Evolutionary conservation across 2,797 vertebrate species (phyloP).

Genomic region (Macroramphosus scolopax): DNA sequence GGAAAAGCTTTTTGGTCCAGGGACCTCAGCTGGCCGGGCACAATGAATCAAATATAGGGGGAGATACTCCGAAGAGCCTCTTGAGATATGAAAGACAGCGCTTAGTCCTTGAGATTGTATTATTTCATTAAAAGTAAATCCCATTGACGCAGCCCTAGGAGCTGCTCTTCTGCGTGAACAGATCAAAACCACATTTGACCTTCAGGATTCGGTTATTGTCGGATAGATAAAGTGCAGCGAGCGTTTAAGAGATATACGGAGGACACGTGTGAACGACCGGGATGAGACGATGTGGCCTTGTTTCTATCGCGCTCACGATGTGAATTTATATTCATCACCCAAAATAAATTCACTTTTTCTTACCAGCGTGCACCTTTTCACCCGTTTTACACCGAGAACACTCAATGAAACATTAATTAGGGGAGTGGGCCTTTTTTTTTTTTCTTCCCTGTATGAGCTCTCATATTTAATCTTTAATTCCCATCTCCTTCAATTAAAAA

Average conservation of each 20-base stretch:
- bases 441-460: too few relatives aligned
- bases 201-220: conserved; percentile 38
- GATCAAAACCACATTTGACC: conserved; percentile 42
- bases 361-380: too few relatives aligned
- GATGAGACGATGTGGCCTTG: conserved; percentile 30
- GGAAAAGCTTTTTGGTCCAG: conserved; percentile 50
- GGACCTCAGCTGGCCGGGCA: conserved; percentile 53
- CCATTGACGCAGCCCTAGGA: conserved; percentile 41
- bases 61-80: conserved; percentile 33
- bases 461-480: conserved; percentile 51
- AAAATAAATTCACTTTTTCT: too few relatives aligned
- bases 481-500: conserved; percentile 49
- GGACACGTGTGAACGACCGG: conserved; percentile 5
- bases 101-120: conserved; percentile 52
- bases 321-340: too few relatives aligned
- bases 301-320: too few relatives aligned
- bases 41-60: conserved; percentile 40
- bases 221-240: conserved; percentile 31
- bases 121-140: conserved; percentile 48
- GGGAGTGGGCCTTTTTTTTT: too few relatives aligned
- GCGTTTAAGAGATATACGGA: conserved; percentile 17
- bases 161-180: conserved; percentile 27
- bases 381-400: too few relatives aligned
- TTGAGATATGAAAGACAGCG: conserved; percentile 45
- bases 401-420: conserved; percentile 4